phyloP scores from a whole-genome alignment of 2,888 invertebrate species.

The Tipula helvola region DNA sequence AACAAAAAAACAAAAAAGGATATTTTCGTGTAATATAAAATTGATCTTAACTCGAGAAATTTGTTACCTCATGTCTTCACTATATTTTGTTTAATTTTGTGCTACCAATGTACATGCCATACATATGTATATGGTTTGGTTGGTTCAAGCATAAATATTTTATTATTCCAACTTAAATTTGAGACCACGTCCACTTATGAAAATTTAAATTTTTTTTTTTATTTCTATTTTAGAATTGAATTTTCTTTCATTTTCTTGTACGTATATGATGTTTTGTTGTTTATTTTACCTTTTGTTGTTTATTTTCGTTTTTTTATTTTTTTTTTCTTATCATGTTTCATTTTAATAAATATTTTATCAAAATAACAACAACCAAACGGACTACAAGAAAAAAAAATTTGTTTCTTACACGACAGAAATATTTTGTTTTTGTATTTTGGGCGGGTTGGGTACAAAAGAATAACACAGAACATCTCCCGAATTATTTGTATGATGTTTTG shows the following conservation, averaged over 20 bases:
- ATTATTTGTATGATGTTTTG: background rate
- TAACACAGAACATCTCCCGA: background rate
- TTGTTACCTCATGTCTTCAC: conserved; percentile 4
- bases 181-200: conserved; percentile 4
- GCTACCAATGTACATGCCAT: background rate
- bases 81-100: background rate
- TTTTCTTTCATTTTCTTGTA: background rate
- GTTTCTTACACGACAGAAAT: background rate
- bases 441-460: background rate
- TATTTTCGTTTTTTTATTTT: too few species aligned
- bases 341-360: background rate
- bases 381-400: background rate
- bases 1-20: background rate
- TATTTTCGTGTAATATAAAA: background rate
- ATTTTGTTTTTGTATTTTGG: background rate
- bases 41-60: background rate
- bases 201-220: background rate
- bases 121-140: background rate
- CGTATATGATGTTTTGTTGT: background rate
- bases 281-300: background rate
- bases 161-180: background rate
- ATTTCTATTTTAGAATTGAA: background rate
- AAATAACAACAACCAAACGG: background rate
- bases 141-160: background rate
- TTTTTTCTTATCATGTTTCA: background rate